These are phyloP conservation scores for Tupaia tana DNA, from an alignment of 2,113 vertebrate species.

Conservation along the genomic window DNA sequence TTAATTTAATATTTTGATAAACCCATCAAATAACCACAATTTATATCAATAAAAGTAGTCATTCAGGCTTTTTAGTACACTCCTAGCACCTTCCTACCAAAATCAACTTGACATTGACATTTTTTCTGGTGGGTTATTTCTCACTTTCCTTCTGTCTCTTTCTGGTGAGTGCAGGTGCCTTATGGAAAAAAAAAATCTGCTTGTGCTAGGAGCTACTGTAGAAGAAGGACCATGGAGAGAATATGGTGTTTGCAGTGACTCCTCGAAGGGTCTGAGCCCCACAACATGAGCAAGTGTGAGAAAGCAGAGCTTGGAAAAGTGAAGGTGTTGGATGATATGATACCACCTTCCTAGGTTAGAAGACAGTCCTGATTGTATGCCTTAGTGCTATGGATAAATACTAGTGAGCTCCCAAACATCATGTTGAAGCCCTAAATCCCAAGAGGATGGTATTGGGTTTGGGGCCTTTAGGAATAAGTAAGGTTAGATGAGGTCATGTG, in stretches of 20 bases:
- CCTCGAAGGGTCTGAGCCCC: background rate
- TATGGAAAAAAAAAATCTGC: background rate
- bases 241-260: background rate
- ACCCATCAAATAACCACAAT: background rate
- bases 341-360: background rate
- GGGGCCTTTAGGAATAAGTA: too few relatives aligned
- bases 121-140: background rate
- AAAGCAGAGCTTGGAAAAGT: background rate
- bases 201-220: background rate
- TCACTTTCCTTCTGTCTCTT: too few relatives aligned
- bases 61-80: background rate
- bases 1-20: background rate
- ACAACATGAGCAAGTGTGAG: fast-evolving
- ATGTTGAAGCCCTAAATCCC: background rate
- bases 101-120: background rate
- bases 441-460: background rate
- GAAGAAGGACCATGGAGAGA: fast-evolving
- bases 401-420: background rate
- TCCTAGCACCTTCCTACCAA: background rate
- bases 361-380: too few relatives aligned
- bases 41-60: background rate
- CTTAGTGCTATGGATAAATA: background rate
- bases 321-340: fast-evolving
- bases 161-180: too few relatives aligned
- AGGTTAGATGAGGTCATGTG: too few relatives aligned